Percentiles rank a stretch among this genome's conserved stretches.
Evolutionary conservation across 1,140 invertebrate genomes (phyloP).

Genomic region (Ceratina calcarata): DNA sequence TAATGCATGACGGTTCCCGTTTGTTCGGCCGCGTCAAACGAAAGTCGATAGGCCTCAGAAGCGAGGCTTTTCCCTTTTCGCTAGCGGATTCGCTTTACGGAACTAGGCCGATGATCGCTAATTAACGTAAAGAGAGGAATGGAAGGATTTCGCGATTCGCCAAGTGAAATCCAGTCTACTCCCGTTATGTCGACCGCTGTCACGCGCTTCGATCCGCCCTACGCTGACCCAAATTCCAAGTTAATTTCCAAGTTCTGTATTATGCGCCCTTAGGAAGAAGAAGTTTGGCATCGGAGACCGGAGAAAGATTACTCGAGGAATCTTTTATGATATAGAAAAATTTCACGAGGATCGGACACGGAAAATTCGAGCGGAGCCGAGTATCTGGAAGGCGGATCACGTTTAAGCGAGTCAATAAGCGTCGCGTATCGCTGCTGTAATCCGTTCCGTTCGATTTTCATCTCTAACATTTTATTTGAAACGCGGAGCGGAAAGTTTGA

Average conservation of each 20-base stretch:
- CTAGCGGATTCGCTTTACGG: not conserved
- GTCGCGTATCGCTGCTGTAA: not conserved
- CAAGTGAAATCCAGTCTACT: not conserved
- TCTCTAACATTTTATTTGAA: not conserved
- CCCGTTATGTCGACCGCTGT: not conserved
- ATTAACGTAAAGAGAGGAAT: not conserved
- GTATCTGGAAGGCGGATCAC: conserved; percentile 1
- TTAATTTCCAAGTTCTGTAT: conserved; percentile 14
- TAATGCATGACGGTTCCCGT: conserved; percentile 31
- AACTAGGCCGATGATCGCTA: conserved; percentile 27
- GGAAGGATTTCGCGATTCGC: too few relatives aligned
- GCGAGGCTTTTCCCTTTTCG: not conserved
- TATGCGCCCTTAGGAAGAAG: too few relatives aligned
- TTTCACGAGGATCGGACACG: not conserved
- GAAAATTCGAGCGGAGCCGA: too few relatives aligned
- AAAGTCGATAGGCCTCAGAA: conserved; percentile 9
- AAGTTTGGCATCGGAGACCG: not conserved
- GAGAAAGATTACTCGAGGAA: not conserved
- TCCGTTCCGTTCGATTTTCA: not conserved
- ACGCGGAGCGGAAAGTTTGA: not conserved
- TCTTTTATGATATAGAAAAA: not conserved
- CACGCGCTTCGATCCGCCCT: not conserved
- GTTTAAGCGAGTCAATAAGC: conserved; percentile 6
- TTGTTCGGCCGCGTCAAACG: not conserved
- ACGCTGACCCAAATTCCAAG: conserved; percentile 25